Conservation (phyloP, 2,113 vertebrate genomes). For the Acanthisitta chloris region DNA sequence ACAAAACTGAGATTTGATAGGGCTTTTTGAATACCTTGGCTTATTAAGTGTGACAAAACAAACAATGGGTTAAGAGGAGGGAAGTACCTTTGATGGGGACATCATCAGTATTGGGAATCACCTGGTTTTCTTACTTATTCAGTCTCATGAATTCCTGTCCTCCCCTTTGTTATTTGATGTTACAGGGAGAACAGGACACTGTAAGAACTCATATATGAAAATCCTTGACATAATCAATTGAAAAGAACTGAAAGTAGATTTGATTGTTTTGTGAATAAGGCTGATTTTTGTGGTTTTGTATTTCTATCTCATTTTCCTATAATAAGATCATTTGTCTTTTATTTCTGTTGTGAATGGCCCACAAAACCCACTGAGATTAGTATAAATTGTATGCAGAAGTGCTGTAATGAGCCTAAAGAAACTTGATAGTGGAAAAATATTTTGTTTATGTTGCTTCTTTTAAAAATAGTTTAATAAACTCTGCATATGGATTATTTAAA, state of each 20-base stretch:
- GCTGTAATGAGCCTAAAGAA: neutral
- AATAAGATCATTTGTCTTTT: neutral
- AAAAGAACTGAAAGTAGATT: neutral
- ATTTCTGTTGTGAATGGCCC: neutral
- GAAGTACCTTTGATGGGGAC: neutral
- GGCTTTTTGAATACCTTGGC: neutral
- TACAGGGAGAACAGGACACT: neutral
- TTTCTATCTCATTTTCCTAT: neutral
- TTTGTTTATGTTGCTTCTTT: neutral
- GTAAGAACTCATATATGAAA: neutral
- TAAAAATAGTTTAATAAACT: slow-evolving; percentile 6
- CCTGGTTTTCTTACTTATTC: neutral
- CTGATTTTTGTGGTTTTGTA: neutral
- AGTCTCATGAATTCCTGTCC: neutral
- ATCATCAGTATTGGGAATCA: neutral
- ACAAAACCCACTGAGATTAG: neutral
- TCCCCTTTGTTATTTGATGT: neutral
- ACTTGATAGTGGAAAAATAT: neutral
- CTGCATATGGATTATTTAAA: neutral
- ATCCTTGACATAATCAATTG: neutral
- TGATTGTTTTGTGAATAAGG: neutral
- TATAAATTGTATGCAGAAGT: neutral
- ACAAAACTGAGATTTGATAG: neutral
- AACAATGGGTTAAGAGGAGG: neutral
- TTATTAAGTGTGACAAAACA: neutral